Evolutionary conservation across 2,797 vertebrate species (phyloP).

Genomic region (Gymnoscopelus braueri): DNA sequence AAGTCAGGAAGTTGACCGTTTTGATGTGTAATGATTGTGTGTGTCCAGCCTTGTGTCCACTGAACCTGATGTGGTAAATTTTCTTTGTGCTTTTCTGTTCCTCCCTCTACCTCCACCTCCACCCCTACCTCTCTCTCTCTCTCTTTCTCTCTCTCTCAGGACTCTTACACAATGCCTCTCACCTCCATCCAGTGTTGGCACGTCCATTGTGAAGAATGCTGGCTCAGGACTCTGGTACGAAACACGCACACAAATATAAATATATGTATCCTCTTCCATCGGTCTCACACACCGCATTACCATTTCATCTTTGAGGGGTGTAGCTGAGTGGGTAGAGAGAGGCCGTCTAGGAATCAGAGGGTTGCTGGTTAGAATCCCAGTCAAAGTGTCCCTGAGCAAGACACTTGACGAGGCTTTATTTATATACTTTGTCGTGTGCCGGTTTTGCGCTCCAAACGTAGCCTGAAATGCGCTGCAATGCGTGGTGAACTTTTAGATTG

Average conservation of each 20-base stretch:
- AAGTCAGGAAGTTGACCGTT: conserved; percentile 42
- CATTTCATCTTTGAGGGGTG: no score
- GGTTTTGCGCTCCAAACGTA: no score
- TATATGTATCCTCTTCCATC: conserved; percentile 2
- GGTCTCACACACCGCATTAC: conserved; percentile 3
- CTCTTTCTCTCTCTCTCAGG: conserved; percentile 70
- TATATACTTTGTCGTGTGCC: no score
- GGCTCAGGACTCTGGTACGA: conserved; percentile 98
- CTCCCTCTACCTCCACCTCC: neutral
- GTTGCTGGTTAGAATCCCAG: no score
- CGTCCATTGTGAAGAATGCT: conserved; percentile 99
- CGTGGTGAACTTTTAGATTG: no score
- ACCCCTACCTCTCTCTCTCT: neutral
- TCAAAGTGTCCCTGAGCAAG: no score
- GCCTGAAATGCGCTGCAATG: no score
- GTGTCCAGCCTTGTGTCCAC: conserved; percentile 9
- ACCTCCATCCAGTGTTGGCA: conserved; percentile 99
- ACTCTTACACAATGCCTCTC: conserved; percentile 96
- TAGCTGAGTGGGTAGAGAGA: no score
- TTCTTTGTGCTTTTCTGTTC: neutral
- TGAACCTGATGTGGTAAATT: neutral
- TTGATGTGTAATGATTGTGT: conserved; percentile 8
- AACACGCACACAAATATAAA: neutral
- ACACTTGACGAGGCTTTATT: no score
- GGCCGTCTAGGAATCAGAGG: no score